Evolutionary conservation across 2,888 invertebrate genomes (phyloP), one percentile per base, ranked within the genome.

Genomic region (Drosophila kanekoi): DNA sequence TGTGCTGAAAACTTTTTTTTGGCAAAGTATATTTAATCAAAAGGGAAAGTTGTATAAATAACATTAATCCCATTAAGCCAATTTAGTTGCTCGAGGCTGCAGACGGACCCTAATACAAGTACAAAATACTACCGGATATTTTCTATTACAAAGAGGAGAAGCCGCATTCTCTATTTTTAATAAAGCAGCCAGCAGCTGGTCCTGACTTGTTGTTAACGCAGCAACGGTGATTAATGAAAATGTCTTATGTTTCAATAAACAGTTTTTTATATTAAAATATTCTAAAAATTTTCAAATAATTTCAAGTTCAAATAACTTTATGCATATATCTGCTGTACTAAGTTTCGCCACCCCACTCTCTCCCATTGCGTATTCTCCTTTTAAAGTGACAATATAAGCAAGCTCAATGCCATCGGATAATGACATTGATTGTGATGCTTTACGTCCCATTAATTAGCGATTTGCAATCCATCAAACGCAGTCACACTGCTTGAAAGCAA

Each of bases 301-400:
- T n/a, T n/a, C n/a, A n/a, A n/a, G n/a, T n/a, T n/a, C n/a, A n/a
- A n/a, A n/a, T n/a, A n/a, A n/a, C n/a, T 23, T 23, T 49, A 64
- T 47, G 44, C 20, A 41, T 53, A 56, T 61, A 38, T 23, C 41
- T 57, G 28, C 45, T 23, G 23, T 5, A 5, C 38, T 11, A 35
- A 14, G 2, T 14, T 16, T 23, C 23, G 5, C 23, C 5, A 3
- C 1, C 23, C 1, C 23, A 23, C 23, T 37, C 51, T 9, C 16
- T 5, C 16, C 45, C 48, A 11, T 5, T 5, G 4, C 23, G 23
- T 23, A 35, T 23, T 49, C 45, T 49, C 37, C 52, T 48, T 75
- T 81, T 64, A 59, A 72, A 87, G 63, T 80, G 87, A 87, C 68
- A 78, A 81, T 81, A 78, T 78, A 86, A 86, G 86, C 83, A 78